Evolutionary conservation across 2,113 vertebrate genomes (phyloP), one percentile per base, ranked within the genome.

Genomic region (Colaptes auratus): DNA sequence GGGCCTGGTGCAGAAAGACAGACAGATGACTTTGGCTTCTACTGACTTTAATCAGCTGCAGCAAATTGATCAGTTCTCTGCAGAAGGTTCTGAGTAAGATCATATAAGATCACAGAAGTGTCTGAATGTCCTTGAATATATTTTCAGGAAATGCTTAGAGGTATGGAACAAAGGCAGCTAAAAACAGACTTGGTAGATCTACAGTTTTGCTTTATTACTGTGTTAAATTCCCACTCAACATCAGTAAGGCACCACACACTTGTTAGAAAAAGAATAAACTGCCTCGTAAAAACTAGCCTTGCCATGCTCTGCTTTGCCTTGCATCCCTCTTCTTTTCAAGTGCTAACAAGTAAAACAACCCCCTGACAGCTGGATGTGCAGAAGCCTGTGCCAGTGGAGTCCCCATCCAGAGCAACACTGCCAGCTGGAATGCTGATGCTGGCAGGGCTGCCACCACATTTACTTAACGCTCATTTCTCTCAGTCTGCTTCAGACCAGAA

Each of bases 401-500:
- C 93, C 81, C 5, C 4, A 88, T 90, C 88, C 56, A 0, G 88
- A 91, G 93, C 39, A 48, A 65, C n/a, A 5, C 86, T 80, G 96
- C 15, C 10, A 83, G 84, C 86, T 93, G 96, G 96, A 97, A 97
- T 97, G 97, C 97, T 97, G 97, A 97, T 36, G 33, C 71, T 96
- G 95, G 95, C 96, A 95, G 58, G 89, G 84, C 91, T 95, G 96
- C 95, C 93, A 87, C 76, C 10, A 4, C 74, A 88, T 97, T 97
- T 97, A 96, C 94, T 97, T 97, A 97, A 94, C 92, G 84, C 90
- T 95, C 94, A 97, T 97, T 97, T 97, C 95, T 97, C 96, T 97
- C 96, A 97, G 96, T 97, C 97, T 97, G 96, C 94, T 98, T 97
- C 96, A 97, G 92, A 93, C 31, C 92, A 97, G 96, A 97, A 95